Evolutionary conservation across 2,797 vertebrate genomes (phyloP).

Genomic region (Parauchenoglanis punctatus): DNA sequence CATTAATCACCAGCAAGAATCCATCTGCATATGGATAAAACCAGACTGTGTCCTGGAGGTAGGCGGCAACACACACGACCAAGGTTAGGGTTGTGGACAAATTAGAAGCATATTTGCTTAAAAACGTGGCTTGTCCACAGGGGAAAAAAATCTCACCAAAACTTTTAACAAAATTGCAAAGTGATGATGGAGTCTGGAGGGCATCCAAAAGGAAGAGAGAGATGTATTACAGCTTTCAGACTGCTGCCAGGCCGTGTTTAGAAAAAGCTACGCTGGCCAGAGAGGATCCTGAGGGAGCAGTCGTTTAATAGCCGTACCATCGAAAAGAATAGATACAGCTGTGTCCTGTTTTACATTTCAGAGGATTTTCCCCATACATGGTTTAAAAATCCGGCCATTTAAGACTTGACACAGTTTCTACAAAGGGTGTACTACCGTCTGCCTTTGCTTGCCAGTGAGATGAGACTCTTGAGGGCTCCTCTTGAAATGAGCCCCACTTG

Average conservation of each 20-base stretch:
- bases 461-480: background rate
- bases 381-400: background rate
- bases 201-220: background rate
- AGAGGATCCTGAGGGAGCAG: conserved; percentile 11
- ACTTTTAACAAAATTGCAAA: background rate
- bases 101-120: background rate
- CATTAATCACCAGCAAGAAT: background rate
- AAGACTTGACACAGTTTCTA: background rate
- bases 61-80: background rate
- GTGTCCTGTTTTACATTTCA: background rate
- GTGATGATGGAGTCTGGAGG: background rate
- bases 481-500: background rate
- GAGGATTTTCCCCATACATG: background rate
- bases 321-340: conserved; percentile 26
- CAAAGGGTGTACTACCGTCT: background rate
- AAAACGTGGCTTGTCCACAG: background rate
- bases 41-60: background rate
- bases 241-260: conserved; percentile 21
- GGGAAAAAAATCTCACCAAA: background rate
- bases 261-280: conserved; percentile 12
- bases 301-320: conserved; percentile 31
- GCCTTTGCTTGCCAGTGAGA: background rate
- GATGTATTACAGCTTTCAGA: conserved; percentile 5
- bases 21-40: background rate
- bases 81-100: background rate